Base-by-base conservation (phyloP, 2,888 invertebrate species). In the Didymodactylos carnosus region DNA sequence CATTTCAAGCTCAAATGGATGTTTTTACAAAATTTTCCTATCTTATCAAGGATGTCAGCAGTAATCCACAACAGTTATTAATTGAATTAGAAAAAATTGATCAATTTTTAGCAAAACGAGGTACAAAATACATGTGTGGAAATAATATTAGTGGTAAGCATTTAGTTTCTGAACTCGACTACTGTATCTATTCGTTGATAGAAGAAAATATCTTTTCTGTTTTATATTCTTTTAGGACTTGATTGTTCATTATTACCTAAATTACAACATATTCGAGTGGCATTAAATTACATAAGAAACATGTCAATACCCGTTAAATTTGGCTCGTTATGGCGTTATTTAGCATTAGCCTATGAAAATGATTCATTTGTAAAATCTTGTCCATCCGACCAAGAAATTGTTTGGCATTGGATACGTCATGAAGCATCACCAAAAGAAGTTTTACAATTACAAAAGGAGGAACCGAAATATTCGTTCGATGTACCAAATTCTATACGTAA, bases 341-440 rank as follows among this genome's bases (percentile, higher is more conserved):
- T 62, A 62, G 62, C 5, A n/a, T 1, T 79, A 14, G 85, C 84
- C 11, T 86, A 86, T 79, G 77, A 77, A 16, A 78, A 80, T 40
- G 82, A 84, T 27, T 80, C 82, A 13, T 86, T 86, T 79, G 79
- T 80, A 53, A 81, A 84, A 75, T 83, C 85, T 11, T 85, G 85
- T 77, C 86, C 86, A 0, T 82, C 84, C 5, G 86, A 86, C 78
- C 86, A 86, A 79, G 86, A 86, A 78, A 86, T 86, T 70, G 81
- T 85, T n/a, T 80, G 84, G 72, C 84, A 85, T 77, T 86, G 86
- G 86, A 35, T 6, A 35, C 62, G 35, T n/a, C 62, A 35, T 35
- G 62, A 62, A 29, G 19, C 53, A 35, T 35, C 62, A 19, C 10
- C 62, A 19, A 29, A 19, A 62, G 62, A 62, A 35, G 29, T 35